These are phyloP conservation scores for Phortica variegata DNA, from an alignment of 1,140 invertebrate species.

Conservation along the genomic window DNA sequence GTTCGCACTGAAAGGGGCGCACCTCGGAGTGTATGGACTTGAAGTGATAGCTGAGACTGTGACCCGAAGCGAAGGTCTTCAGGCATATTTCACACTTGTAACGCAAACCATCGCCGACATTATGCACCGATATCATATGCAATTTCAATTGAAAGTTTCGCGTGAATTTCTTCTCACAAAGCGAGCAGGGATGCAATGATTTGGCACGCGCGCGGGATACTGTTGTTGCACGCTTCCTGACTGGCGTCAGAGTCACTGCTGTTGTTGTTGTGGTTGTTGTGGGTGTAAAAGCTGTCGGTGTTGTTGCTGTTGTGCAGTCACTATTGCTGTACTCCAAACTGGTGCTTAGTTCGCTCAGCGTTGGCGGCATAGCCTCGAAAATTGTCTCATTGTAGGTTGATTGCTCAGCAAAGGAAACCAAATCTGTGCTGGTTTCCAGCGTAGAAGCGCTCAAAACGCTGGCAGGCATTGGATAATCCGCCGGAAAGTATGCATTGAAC, in stretches of 20 bases:
- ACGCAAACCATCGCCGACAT: conserved; percentile 33
- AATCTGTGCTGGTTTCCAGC: background rate
- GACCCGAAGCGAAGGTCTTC: conserved; percentile 43
- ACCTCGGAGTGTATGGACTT: conserved; percentile 57
- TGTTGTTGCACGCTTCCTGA: too few species aligned
- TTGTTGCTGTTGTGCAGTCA: too few species aligned
- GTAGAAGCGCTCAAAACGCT: conserved; percentile 7
- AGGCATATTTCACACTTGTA: conserved; percentile 42
- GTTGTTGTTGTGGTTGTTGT: background rate
- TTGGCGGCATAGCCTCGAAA: background rate
- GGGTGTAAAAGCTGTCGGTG: background rate
- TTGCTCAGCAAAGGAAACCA: background rate
- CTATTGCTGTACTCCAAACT: background rate
- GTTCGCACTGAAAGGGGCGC: conserved; percentile 55
- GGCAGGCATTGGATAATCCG: conserved; percentile 3
- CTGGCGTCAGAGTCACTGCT: conserved; percentile 1
- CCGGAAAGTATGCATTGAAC: too few species aligned
- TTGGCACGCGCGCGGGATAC: conserved; percentile 3
- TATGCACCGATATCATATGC: conserved; percentile 44
- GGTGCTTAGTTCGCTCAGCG: background rate
- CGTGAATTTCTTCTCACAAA: conserved; percentile 49
- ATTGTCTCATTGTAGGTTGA: background rate
- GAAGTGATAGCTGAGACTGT: conserved; percentile 43
- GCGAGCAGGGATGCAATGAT: conserved; percentile 32
- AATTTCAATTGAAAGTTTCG: conserved; percentile 47